phyloP scores from a whole-genome alignment of 2,113 vertebrate species.

The Lynx canadensis region DNA sequence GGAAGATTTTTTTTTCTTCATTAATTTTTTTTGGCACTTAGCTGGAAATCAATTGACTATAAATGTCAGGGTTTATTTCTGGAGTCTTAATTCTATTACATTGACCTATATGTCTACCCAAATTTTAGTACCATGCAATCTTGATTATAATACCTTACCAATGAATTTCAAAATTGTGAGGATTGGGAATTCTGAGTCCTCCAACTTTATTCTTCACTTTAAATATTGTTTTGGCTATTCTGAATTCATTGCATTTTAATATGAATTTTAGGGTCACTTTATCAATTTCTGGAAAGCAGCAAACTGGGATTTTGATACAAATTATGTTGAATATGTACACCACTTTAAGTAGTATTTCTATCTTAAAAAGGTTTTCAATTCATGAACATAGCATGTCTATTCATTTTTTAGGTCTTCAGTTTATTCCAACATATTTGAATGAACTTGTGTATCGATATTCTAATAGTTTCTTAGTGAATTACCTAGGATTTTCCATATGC shows the following conservation, averaged over 20 bases:
- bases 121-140: neutral
- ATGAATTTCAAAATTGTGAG: neutral
- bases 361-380: no score
- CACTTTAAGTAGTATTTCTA: neutral
- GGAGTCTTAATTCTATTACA: neutral
- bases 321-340: neutral
- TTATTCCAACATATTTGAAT: neutral
- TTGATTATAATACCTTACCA: neutral
- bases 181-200: neutral
- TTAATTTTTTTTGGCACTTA: neutral
- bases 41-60: neutral
- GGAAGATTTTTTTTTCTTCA: neutral
- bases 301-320: neutral
- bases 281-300: neutral
- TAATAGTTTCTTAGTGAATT: neutral
- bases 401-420: neutral
- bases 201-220: neutral
- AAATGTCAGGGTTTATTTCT: neutral
- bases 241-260: neutral
- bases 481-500: neutral
- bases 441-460: neutral
- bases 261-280: neutral
- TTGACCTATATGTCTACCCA: neutral
- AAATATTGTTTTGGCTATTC: neutral
- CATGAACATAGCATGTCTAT: no score